These are phyloP conservation scores for Balaeniceps rex DNA, from an alignment of 2,113 vertebrate species.

Conservation along the genomic window DNA sequence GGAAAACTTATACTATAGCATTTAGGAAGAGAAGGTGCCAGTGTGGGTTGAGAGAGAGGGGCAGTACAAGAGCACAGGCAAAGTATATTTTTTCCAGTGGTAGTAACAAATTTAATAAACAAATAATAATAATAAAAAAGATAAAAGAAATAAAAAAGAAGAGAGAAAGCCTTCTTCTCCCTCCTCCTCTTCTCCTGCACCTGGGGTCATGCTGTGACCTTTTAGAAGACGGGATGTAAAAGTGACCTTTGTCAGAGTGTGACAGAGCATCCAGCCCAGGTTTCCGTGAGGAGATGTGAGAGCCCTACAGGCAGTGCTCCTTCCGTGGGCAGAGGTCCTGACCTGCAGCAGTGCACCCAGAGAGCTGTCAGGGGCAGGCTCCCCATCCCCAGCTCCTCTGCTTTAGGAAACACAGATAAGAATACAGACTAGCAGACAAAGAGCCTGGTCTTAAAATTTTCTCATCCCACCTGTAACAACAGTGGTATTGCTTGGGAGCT, in stretches of 20 bases:
- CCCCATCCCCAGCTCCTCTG: neutral
- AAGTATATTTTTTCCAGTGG: neutral
- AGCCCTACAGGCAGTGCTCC: conserved; percentile 43
- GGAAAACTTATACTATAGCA: neutral
- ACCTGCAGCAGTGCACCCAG: neutral
- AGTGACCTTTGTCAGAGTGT: conserved; percentile 54
- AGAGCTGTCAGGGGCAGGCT: conserved; percentile 23
- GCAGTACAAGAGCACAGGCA: neutral
- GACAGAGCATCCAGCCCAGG: neutral
- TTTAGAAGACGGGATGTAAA: conserved; percentile 36
- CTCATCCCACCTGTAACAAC: neutral
- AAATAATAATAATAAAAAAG: too few relatives aligned
- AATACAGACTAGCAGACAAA: neutral
- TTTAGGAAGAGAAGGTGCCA: neutral
- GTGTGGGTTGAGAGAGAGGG: rapidly evolving
- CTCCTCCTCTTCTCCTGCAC: conserved; percentile 28
- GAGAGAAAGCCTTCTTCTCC: neutral
- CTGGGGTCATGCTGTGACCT: conserved; percentile 56
- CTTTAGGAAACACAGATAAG: neutral
- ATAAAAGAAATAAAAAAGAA: neutral
- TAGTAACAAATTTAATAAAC: neutral
- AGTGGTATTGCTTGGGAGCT: neutral
- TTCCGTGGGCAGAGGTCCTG: conserved; percentile 48
- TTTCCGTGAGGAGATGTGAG: neutral
- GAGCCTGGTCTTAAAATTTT: neutral